Evolutionary conservation across 2,888 invertebrate species (phyloP).

Genomic region (Amphipyra berbera): DNA sequence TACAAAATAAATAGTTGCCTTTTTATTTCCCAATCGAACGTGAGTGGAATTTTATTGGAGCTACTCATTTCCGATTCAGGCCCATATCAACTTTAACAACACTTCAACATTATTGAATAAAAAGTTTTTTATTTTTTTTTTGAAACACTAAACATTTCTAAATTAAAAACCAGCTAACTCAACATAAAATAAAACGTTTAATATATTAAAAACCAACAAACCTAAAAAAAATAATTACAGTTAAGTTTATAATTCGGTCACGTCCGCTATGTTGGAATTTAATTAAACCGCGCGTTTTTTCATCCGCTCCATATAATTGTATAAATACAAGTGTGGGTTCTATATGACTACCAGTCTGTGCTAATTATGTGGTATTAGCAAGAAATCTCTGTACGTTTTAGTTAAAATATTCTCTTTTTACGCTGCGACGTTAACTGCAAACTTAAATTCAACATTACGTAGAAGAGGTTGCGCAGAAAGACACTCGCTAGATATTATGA

Average conservation of each 20-base stretch:
- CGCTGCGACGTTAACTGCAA: not conserved
- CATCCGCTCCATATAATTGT: slow-evolving; percentile 54
- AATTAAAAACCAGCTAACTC: slow-evolving; percentile 14
- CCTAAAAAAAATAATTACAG: slow-evolving; percentile 62
- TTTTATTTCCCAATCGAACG: slow-evolving; percentile 2
- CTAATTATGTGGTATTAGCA: slow-evolving; percentile 36
- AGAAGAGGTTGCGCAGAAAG: too few species aligned
- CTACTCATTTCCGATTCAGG: not conserved
- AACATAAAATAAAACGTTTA: slow-evolving; percentile 36
- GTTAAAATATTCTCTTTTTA: not conserved
- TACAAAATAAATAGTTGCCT: slow-evolving; percentile 3
- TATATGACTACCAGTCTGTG: not conserved
- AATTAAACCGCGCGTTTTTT: slow-evolving; percentile 62
- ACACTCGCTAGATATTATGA: too few species aligned
- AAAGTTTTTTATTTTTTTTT: not conserved
- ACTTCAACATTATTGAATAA: not conserved
- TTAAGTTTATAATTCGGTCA: slow-evolving; percentile 62
- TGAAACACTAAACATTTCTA: not conserved
- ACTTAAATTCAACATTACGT: too few species aligned
- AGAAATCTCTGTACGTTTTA: not conserved
- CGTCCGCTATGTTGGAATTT: slow-evolving; percentile 58
- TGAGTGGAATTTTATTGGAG: not conserved
- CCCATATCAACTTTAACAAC: not conserved
- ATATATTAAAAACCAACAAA: slow-evolving; percentile 67
- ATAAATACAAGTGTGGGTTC: slow-evolving; percentile 30